Conservation (phyloP, 2,797 vertebrate genomes). For the Aldrovandia affinis region DNA sequence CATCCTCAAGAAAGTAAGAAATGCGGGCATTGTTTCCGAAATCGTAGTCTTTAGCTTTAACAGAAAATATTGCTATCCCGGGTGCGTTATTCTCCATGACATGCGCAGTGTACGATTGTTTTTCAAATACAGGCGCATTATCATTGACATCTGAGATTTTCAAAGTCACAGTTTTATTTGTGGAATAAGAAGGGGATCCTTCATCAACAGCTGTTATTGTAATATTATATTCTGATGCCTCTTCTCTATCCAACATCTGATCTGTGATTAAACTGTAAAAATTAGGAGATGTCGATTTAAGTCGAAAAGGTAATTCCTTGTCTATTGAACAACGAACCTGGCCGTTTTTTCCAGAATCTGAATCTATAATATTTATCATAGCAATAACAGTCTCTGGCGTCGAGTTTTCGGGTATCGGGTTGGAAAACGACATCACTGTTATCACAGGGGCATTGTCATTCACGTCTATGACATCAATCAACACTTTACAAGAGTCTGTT, state of each 20-base stretch:
- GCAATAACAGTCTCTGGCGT: slow-evolving; percentile 65
- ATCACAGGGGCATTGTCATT: slow-evolving; percentile 84
- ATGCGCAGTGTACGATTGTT: slow-evolving; percentile 55
- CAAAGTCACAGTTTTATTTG: slow-evolving; percentile 40
- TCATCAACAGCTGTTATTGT: slow-evolving; percentile 54
- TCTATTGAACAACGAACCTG: slow-evolving; percentile 65
- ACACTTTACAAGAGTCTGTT: slow-evolving; percentile 70
- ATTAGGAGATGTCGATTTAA: slow-evolving; percentile 68
- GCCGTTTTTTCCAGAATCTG: slow-evolving; percentile 73
- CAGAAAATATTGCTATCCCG: slow-evolving; percentile 26
- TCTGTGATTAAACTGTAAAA: slow-evolving; percentile 72
- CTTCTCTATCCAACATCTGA: slow-evolving; percentile 67
- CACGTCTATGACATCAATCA: slow-evolving; percentile 78
- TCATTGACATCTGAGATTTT: slow-evolving; percentile 52
- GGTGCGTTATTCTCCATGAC: slow-evolving; percentile 55
- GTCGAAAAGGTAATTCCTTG: slow-evolving; percentile 66
- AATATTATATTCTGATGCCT: slow-evolving; percentile 48
- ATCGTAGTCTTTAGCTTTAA: slow-evolving; percentile 18
- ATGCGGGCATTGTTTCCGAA: slow-evolving; percentile 30
- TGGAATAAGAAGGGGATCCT: slow-evolving; percentile 50
- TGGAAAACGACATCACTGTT: slow-evolving; percentile 69
- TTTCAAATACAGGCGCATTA: slow-evolving; percentile 50
- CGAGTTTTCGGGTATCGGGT: slow-evolving; percentile 64
- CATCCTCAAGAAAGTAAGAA: slow-evolving; percentile 49
- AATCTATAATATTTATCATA: slow-evolving; percentile 72